Percentiles rank a stretch among this genome's conserved stretches.
Evolutionary conservation across 30 jellyfish, hydroid and myxozoan species (phyloP).

Genomic region (Mastigias papua): DNA sequence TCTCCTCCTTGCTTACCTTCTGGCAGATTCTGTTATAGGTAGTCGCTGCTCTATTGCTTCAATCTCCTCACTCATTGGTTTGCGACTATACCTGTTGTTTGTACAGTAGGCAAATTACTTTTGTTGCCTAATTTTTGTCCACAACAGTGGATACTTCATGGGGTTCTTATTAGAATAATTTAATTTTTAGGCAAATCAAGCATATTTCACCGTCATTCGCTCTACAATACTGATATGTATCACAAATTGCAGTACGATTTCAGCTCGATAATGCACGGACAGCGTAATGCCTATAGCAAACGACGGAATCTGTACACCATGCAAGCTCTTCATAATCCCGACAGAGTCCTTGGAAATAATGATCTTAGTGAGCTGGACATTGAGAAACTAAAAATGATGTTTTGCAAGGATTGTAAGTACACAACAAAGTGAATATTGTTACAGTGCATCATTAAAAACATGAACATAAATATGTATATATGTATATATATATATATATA

Average conservation of each 20-base stretch:
- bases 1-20: no score
- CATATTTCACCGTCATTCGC: conserved; percentile 38
- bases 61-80: no score
- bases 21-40: no score
- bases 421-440: no score
- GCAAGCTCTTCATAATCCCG: conserved; percentile 31
- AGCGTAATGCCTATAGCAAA: conserved; percentile 1
- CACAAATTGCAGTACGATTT: conserved; percentile 38
- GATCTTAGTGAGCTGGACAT: conserved; percentile 44
- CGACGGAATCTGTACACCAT: background rate
- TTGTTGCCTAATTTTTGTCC: background rate
- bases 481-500: no score
- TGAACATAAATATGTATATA: no score
- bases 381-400: conserved; percentile 47
- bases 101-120: no score
- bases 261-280: conserved; percentile 49
- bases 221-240: conserved; percentile 44
- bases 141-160: background rate
- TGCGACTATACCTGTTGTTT: background rate
- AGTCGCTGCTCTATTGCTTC: no score
- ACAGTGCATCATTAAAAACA: no score
- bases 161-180: background rate
- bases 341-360: conserved; percentile 39
- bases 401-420: conserved; percentile 7
- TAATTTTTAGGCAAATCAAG: conserved; percentile 10